Base-by-base conservation (phyloP, 2,113 vertebrate genomes). In the Platycercus adscitus region DNA sequence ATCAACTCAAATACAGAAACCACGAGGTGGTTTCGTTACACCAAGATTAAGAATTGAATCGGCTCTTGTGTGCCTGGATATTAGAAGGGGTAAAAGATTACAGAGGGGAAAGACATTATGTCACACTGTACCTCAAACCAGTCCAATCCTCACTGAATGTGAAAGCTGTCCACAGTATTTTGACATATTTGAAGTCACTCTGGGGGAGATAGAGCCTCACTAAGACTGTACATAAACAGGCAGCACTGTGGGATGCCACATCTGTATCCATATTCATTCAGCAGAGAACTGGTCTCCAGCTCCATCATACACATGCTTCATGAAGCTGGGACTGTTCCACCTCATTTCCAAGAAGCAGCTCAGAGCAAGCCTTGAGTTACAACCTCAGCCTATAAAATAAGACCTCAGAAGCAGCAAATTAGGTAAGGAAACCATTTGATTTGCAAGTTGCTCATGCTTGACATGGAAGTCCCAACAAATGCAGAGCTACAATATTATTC, bases 41-140 rank as follows among this genome's bases (percentile, higher is more conserved):
- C 72, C 82, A 17, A 95, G 94, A 97, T 95, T 94, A 95, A 83
- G 87, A 73, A 86, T 84, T 96, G 88, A 97, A 96, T 96, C 61
- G 7, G 90, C 95, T 79, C 82, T 96, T 97, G 96, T 96, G 88
- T 94, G 95, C 90, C 90, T 58, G 83, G 33, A 78, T 69, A 69
- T 41, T 87, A 78, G 90, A 96, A 94, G 43, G 85, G 90, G 85
- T 52, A 33, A 56, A 46, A 96, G 87, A 96, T 91, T 85, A 87
- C 25, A 47, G 89, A 81, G 69, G 82, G 69, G 33, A 93, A 93
- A 93, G 89, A 70, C 82, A 81, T 95, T 96, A 95, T 80, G 35
- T 90, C 95, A 93, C 71, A 1, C 65, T 26, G 49, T 25, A 21
- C 65, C 73, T 37, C 0, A 2, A 35, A 61, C 60, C 43, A 95